A percentile compares a stretch with the other conserved stretches of the same genome.
These are phyloP conservation scores for Pteropus alecto DNA, from an alignment of 2,113 vertebrate species.

Conservation along the genomic window DNA sequence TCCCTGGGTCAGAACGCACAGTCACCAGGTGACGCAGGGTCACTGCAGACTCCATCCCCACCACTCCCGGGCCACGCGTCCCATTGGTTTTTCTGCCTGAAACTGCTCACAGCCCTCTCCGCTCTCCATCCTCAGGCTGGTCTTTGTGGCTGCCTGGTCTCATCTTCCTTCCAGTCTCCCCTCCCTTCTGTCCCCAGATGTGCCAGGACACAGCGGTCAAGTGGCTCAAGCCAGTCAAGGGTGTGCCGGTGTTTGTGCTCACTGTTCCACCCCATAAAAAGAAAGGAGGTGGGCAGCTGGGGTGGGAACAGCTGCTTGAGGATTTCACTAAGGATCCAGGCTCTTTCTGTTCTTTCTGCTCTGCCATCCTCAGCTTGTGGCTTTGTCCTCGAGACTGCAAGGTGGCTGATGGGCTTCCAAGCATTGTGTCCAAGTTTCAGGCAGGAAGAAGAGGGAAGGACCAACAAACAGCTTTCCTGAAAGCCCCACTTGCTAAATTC, in stretches of 20 bases:
- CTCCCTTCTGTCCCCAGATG: not conserved
- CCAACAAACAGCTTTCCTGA: not conserved
- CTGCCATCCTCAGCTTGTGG: not conserved
- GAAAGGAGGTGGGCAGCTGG: not conserved
- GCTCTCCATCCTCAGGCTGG: not conserved
- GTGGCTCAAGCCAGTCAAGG: not conserved
- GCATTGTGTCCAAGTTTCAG: not conserved
- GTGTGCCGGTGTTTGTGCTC: not conserved
- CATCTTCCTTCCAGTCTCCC: not conserved
- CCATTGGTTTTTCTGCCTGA: not conserved
- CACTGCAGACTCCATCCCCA: too few species aligned
- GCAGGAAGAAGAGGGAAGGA: not conserved
- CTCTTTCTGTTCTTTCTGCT: not conserved
- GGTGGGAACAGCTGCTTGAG: not conserved
- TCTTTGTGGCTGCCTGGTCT: not conserved
- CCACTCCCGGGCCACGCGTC: fast-evolving
- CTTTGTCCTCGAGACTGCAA: not conserved
- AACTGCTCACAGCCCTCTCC: not conserved
- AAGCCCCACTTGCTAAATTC: not conserved
- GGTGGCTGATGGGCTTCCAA: not conserved
- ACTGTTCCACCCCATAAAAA: not conserved
- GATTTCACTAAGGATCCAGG: not conserved
- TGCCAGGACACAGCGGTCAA: not conserved
- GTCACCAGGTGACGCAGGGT: not conserved
- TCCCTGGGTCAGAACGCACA: not conserved